These are phyloP conservation scores for Carassius gibelio DNA, from an alignment of 2,113 vertebrate species.

Conservation along the genomic window DNA sequence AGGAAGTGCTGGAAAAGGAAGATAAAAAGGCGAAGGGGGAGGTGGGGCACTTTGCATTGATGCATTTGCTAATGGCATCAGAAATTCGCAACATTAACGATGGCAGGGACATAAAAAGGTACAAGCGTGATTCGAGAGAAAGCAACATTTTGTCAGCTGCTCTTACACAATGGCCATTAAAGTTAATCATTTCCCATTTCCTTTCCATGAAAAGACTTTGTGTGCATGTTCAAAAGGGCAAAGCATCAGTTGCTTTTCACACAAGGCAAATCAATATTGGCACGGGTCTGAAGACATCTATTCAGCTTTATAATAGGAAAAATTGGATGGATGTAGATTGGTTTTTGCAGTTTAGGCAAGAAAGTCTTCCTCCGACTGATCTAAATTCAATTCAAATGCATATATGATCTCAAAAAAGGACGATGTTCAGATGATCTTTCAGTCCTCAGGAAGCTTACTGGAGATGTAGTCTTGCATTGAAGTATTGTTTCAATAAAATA, in stretches of 20 bases:
- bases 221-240: background rate
- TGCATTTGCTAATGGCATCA: slow-evolving; percentile 6
- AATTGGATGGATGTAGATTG: background rate
- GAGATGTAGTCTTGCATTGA: no score
- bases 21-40: background rate
- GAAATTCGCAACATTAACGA: no score
- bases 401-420: no score
- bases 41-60: background rate
- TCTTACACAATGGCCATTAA: slow-evolving; percentile 19
- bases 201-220: background rate
- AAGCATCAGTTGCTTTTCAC: background rate
- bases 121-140: background rate
- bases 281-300: background rate
- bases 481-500: no score
- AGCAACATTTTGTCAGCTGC: slow-evolving; percentile 5
- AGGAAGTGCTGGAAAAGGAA: background rate
- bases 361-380: background rate
- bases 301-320: no score
- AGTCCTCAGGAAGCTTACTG: no score
- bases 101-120: background rate
- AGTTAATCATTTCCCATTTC: slow-evolving; percentile 28
- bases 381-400: background rate
- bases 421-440: no score
- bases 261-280: slow-evolving; percentile 11
- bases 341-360: background rate